Conservation (phyloP, 2,888 invertebrate species). For the Aplocera efformata region DNA sequence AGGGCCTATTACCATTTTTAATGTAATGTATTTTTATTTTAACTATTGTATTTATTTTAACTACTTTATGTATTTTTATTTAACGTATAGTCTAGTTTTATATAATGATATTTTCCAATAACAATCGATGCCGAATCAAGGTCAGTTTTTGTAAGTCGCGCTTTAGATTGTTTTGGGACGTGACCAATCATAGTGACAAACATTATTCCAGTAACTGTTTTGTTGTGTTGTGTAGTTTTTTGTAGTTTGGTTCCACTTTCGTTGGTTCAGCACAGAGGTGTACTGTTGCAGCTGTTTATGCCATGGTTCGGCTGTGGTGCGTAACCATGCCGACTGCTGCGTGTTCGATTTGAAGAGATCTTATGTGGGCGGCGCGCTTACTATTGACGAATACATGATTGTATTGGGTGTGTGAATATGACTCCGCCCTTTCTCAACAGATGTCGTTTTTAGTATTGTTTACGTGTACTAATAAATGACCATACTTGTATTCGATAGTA, state of each 20-base stretch:
- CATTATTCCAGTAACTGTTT: constrained; percentile 45
- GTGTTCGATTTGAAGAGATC: constrained; percentile 46
- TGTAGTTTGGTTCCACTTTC: constrained; percentile 67
- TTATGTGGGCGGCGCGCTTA: constrained; percentile 15
- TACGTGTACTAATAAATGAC: too few relatives aligned
- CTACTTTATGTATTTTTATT: too few relatives aligned
- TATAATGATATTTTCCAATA: too few relatives aligned
- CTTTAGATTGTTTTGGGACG: constrained; percentile 9
- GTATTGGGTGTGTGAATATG: too few relatives aligned
- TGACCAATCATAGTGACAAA: constrained; percentile 16
- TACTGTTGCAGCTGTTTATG: constrained; percentile 4
- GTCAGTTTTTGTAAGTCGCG: constrained; percentile 5
- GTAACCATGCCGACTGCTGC: constrained; percentile 60
- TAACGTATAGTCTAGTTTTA: too few relatives aligned
- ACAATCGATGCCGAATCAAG: constrained; percentile 7
- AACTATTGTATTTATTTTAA: too few relatives aligned
- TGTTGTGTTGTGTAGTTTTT: constrained; percentile 47
- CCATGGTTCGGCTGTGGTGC: constrained; percentile 35
- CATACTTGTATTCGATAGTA: too few relatives aligned
- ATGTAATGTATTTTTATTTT: too few relatives aligned
- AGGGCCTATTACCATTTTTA: too few relatives aligned
- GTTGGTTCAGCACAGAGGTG: constrained; percentile 30
- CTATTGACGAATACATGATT: too few relatives aligned
- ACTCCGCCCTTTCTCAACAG: too few relatives aligned
- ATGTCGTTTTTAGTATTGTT: too few relatives aligned